Percentiles rank a stretch among this genome's conserved stretches.
Conservation (phyloP, 53 echinoderm and acorn worm genomes). For the Patiria pectinifera region DNA sequence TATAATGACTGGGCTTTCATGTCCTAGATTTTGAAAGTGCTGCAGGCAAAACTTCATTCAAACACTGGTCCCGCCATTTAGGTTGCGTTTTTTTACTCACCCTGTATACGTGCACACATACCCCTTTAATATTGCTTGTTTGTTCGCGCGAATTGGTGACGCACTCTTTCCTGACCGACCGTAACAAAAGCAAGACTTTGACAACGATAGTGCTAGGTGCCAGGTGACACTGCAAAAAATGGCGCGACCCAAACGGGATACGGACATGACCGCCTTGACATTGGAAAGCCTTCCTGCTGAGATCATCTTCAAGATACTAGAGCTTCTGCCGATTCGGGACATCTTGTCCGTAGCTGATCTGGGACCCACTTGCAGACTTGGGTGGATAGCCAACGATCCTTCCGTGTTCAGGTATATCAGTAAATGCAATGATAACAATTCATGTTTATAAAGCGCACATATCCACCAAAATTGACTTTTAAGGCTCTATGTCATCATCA, state of each 20-base stretch:
- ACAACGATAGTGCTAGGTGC: not conserved
- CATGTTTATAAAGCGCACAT: too few relatives aligned
- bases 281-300: slow-evolving; percentile 25
- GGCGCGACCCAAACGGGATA: not conserved
- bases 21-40: too few relatives aligned
- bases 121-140: too few relatives aligned
- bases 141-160: not conserved
- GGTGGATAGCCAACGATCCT: slow-evolving; percentile 16
- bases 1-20: too few relatives aligned
- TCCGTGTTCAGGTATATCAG: slow-evolving; percentile 21
- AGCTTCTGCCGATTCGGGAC: slow-evolving; percentile 13
- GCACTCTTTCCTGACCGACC: not conserved
- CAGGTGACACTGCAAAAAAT: not conserved
- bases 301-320: slow-evolving; percentile 21
- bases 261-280: not conserved
- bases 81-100: too few relatives aligned
- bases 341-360: not conserved
- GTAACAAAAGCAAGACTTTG: not conserved
- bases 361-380: slow-evolving; percentile 13
- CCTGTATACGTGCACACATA: too few relatives aligned
- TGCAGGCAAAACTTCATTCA: too few relatives aligned
- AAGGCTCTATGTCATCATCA: too few relatives aligned
- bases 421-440: too few relatives aligned
- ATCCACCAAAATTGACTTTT: too few relatives aligned
- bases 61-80: too few relatives aligned